Conservation (phyloP, 2,888 invertebrate species). For the Ectemnius cavifrons region DNA sequence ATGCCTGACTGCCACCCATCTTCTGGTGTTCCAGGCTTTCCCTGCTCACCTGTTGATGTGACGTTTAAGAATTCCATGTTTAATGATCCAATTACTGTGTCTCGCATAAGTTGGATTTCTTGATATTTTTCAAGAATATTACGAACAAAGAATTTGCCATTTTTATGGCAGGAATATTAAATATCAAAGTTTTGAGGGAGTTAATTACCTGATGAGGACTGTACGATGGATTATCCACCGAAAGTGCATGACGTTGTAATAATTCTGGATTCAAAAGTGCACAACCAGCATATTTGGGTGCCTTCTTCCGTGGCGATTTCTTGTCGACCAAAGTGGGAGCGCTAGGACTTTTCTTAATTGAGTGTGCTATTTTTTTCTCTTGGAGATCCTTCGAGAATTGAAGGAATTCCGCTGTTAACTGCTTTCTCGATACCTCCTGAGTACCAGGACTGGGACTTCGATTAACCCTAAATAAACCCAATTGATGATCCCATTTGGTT, state of each 20-base stretch:
- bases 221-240: conserved; percentile 87
- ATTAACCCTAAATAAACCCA: conserved; percentile 82
- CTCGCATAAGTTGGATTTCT: too few relatives aligned
- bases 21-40: conserved; percentile 80
- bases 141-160: too few relatives aligned
- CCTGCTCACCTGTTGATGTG: conserved; percentile 59
- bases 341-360: conserved; percentile 81
- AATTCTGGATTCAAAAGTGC: conserved; percentile 82
- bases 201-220: conserved; percentile 67
- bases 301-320: conserved; percentile 69
- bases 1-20: conserved; percentile 83
- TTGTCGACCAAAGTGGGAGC: conserved; percentile 81
- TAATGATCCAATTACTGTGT: too few relatives aligned
- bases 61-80: too few relatives aligned
- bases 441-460: conserved; percentile 80
- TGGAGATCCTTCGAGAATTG: conserved; percentile 74
- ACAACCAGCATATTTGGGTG: conserved; percentile 78
- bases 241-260: conserved; percentile 88
- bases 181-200: too few relatives aligned
- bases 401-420: conserved; percentile 74
- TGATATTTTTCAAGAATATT: too few relatives aligned
- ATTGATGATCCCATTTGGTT: conserved; percentile 83
- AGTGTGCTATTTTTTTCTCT: conserved; percentile 67
- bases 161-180: too few relatives aligned
- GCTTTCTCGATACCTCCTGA: conserved; percentile 69